Conservation (phyloP, 2,888 invertebrate species). For the Camponotus fellah region DNA sequence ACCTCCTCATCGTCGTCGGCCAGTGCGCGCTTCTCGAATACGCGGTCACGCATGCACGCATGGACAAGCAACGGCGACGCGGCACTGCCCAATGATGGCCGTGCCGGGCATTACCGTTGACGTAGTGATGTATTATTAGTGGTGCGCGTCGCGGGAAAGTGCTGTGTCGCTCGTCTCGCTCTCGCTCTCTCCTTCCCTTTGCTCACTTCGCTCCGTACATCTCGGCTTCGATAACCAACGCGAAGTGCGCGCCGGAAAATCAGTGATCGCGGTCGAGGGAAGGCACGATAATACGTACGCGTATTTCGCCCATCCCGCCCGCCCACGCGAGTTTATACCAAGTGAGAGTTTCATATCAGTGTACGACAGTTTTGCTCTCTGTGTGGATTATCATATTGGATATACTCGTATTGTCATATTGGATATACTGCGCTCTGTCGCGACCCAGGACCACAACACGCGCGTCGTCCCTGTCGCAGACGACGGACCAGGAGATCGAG, state of each 20-base stretch:
- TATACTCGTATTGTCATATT: conserved; percentile 76
- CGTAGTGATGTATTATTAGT: conserved; percentile 57
- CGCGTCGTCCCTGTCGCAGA: not conserved
- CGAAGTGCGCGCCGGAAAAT: conserved; percentile 45
- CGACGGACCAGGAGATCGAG: not conserved
- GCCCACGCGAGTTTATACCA: conserved; percentile 49
- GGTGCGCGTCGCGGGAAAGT: conserved; percentile 55
- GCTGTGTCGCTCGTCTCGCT: conserved; percentile 16
- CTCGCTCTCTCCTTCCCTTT: not conserved
- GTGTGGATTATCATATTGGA: conserved; percentile 81
- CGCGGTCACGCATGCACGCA: conserved; percentile 46
- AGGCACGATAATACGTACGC: conserved; percentile 32
- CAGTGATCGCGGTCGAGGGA: conserved; percentile 68
- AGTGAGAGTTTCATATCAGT: conserved; percentile 74
- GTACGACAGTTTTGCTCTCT: conserved; percentile 66
- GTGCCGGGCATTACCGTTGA: conserved; percentile 53
- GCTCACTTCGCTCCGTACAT: conserved; percentile 24
- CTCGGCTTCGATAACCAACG: conserved; percentile 26
- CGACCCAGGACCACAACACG: not conserved
- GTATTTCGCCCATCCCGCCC: conserved; percentile 27
- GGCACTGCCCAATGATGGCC: conserved; percentile 60
- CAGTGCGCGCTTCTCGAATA: conserved; percentile 44
- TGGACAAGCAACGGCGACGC: conserved; percentile 53
- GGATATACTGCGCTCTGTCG: conserved; percentile 17
- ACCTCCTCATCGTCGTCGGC: not conserved